Conservation (phyloP, 2,113 vertebrate genomes). For the Orthochromis indermauri region DNA sequence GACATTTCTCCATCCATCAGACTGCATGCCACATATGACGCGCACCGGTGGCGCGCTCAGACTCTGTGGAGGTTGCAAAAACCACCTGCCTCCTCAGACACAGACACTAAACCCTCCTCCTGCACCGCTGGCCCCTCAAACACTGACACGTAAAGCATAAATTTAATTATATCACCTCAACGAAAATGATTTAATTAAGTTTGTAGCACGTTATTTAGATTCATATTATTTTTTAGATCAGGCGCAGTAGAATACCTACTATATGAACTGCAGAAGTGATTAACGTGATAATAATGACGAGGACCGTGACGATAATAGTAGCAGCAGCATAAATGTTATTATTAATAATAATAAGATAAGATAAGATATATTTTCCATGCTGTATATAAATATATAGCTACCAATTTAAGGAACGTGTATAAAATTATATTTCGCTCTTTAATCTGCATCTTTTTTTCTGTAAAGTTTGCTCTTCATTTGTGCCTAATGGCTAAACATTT, state of each 20-base stretch:
- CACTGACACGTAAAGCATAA: background rate
- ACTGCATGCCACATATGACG: background rate
- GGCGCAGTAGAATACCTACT: background rate
- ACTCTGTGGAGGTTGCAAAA: background rate
- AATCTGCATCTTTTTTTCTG: background rate
- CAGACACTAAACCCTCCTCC: background rate
- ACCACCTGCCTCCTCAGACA: conserved; percentile 25
- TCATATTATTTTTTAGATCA: background rate
- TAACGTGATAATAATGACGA: background rate
- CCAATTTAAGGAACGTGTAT: background rate
- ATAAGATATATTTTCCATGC: background rate
- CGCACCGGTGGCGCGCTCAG: background rate
- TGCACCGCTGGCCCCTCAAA: background rate
- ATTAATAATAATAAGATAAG: background rate
- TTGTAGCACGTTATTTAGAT: background rate
- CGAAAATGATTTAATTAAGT: background rate
- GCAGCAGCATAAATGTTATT: background rate
- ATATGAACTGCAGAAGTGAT: background rate
- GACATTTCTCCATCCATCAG: background rate
- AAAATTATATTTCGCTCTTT: background rate
- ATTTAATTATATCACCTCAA: background rate
- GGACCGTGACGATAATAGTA: background rate
- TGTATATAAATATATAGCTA: background rate
- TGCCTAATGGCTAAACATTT: conserved; percentile 9
- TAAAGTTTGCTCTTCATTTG: background rate